Percentiles rank a stretch among this genome's conserved stretches.
phyloP scores from a whole-genome alignment of 2,888 invertebrate species.

The Amphipoea oculea region DNA sequence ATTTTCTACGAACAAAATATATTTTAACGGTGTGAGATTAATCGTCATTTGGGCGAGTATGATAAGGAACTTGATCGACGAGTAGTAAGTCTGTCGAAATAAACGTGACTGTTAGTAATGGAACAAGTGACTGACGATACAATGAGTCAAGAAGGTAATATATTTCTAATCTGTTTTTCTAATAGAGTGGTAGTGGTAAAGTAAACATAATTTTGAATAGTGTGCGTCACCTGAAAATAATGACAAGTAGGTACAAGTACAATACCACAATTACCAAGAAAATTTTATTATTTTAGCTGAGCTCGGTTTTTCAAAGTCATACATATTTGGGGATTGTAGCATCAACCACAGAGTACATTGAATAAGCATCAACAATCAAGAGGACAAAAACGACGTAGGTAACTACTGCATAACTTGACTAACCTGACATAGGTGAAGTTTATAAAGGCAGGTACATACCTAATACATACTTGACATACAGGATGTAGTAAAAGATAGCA shows the following conservation, averaged over 20 bases:
- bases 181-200: constrained; percentile 28
- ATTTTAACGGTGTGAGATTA: constrained; percentile 56
- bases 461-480: too few relatives aligned
- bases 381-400: background rate
- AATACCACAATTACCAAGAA: background rate
- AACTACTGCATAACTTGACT: background rate
- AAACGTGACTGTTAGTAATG: constrained; percentile 1
- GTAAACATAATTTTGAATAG: constrained; percentile 6
- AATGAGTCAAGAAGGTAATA: background rate
- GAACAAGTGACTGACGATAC: background rate
- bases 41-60: constrained; percentile 16
- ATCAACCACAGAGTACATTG: too few relatives aligned
- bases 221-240: constrained; percentile 31
- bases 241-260: background rate
- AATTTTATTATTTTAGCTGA: too few relatives aligned
- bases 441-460: background rate
- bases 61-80: background rate
- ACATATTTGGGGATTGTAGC: background rate
- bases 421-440: background rate
- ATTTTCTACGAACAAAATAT: constrained; percentile 62
- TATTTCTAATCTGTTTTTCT: constrained; percentile 39
- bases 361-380: background rate
- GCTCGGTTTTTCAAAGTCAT: background rate
- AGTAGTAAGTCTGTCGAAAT: background rate
- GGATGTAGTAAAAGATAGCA: too few relatives aligned